phyloP scores from a whole-genome alignment of 64 coral and sea anemone genomes.

The Acropora yongei region DNA sequence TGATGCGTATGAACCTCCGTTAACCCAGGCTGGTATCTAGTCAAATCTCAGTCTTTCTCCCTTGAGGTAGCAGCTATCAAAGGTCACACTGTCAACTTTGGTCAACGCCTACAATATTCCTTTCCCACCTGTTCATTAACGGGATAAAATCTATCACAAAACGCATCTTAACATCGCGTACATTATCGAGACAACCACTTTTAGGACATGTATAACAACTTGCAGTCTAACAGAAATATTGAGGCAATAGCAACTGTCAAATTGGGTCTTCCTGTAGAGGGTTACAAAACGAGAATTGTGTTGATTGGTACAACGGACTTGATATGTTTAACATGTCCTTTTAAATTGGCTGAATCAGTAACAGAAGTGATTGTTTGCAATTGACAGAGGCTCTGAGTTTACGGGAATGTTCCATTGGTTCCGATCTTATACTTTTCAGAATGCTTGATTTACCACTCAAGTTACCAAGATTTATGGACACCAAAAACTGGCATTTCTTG shows the following conservation, averaged over 20 bases:
- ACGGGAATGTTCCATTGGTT: neutral
- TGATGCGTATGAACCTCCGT: too few species aligned
- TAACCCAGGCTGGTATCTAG: too few species aligned
- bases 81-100: too few species aligned
- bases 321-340: neutral
- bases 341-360: constrained; percentile 5
- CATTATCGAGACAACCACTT: neutral
- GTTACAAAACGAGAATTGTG: neutral
- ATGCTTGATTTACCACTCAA: too few species aligned
- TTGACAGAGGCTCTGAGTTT: neutral
- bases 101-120: too few species aligned
- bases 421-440: neutral
- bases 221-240: neutral
- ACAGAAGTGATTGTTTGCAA: neutral
- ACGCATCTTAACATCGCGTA: neutral
- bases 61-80: too few species aligned
- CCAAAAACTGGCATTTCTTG: neutral
- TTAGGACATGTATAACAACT: neutral
- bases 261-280: neutral
- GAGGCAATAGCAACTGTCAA: constrained; percentile 20
- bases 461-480: neutral
- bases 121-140: neutral
- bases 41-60: too few species aligned
- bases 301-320: neutral
- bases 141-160: neutral